These are phyloP conservation scores for Dasysyrphus albostriatus DNA, from an alignment of 2,888 invertebrate genomes.

Conservation along the genomic window DNA sequence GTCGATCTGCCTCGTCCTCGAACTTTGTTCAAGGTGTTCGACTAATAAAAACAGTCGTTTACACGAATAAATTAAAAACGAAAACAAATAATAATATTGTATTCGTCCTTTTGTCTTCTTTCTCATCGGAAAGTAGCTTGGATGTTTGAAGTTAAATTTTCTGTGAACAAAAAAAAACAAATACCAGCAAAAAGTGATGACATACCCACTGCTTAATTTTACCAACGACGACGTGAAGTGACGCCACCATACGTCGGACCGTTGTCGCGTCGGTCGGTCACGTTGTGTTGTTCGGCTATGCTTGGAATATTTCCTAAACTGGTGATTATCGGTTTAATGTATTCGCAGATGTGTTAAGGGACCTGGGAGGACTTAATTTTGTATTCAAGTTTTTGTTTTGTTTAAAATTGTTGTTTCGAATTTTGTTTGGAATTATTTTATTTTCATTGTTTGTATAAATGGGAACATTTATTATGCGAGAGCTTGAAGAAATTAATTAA, in stretches of 20 bases:
- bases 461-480: conserved; percentile 50
- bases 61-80: conserved; percentile 65
- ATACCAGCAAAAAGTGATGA: conserved; percentile 19
- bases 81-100: conserved; percentile 32
- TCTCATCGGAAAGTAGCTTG: background rate
- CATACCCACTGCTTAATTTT: conserved; percentile 8
- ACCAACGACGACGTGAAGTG: background rate
- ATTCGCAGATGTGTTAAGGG: conserved; percentile 54
- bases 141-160: background rate
- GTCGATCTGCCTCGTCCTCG: conserved; percentile 11
- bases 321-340: conserved; percentile 67
- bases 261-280: background rate
- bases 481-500: conserved; percentile 62
- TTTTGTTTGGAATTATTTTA: conserved; percentile 26
- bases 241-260: background rate
- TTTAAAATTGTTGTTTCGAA: conserved; percentile 32
- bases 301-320: conserved; percentile 49
- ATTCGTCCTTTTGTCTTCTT: conserved; percentile 29
- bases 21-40: conserved; percentile 42
- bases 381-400: conserved; percentile 53
- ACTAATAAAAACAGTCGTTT: conserved; percentile 59
- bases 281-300: background rate
- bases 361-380: conserved; percentile 30
- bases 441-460: conserved; percentile 57
- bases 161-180: background rate